Evolutionary conservation across 1,140 invertebrate genomes (phyloP).

Genomic region (Drepana arcuata): DNA sequence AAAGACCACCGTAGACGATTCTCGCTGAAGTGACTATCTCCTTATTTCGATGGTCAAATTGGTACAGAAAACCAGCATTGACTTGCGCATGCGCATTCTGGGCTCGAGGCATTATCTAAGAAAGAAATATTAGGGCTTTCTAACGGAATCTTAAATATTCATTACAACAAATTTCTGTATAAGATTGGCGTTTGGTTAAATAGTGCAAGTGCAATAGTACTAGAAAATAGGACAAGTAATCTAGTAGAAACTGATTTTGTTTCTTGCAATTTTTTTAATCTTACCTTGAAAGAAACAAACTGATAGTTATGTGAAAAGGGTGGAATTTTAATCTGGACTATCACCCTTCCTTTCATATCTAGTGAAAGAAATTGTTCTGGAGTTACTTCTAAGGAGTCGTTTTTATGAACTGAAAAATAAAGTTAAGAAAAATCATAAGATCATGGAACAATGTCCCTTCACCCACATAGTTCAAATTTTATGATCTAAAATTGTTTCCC

Average conservation of each 20-base stretch:
- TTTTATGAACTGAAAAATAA: constrained; percentile 14
- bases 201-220: too few species aligned
- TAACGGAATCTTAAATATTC: too few species aligned
- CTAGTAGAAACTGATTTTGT: too few species aligned
- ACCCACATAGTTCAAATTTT: too few species aligned
- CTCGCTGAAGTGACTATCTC: constrained; percentile 62
- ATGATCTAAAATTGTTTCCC: too few species aligned
- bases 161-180: too few species aligned
- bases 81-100: constrained; percentile 83
- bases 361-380: constrained; percentile 72
- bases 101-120: constrained; percentile 77
- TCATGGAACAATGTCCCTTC: too few species aligned
- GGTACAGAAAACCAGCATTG: constrained; percentile 79
- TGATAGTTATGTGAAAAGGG: constrained; percentile 55
- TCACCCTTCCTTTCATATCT: constrained; percentile 78
- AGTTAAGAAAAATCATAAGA: too few species aligned
- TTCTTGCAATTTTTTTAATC: too few species aligned
- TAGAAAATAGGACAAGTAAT: too few species aligned
- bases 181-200: too few species aligned
- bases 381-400: constrained; percentile 29
- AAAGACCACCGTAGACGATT: constrained; percentile 77
- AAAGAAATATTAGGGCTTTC: too few species aligned
- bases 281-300: constrained; percentile 75
- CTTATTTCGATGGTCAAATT: constrained; percentile 59
- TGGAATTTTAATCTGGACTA: constrained; percentile 74